These are phyloP conservation scores for Epinephelus fuscoguttatus DNA, from an alignment of 2,113 vertebrate genomes.

Conservation along the genomic window DNA sequence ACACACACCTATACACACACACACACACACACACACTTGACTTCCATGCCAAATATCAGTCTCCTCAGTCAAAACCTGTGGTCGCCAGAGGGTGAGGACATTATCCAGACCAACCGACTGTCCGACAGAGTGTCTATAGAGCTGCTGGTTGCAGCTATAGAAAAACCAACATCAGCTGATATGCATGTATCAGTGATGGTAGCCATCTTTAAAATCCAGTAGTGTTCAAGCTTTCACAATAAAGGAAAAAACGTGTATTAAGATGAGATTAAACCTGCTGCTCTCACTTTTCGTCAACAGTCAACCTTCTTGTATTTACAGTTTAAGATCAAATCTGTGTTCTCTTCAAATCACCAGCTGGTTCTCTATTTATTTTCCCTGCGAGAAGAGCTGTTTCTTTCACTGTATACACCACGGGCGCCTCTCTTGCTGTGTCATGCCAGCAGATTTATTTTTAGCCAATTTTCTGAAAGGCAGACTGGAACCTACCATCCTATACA, in stretches of 20 bases:
- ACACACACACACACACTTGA: no score
- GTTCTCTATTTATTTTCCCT: conserved; percentile 13
- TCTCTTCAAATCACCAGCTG: conserved; percentile 25
- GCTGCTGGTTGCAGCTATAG: no score
- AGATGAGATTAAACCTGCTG: not conserved
- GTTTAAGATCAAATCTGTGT: not conserved
- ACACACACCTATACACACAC: no score
- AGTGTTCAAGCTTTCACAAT: not conserved
- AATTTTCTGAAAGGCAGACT: conserved; percentile 71
- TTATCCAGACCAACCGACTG: no score
- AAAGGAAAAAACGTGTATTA: not conserved
- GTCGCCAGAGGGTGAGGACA: no score
- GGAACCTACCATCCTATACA: conserved; percentile 82
- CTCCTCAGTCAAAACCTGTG: no score
- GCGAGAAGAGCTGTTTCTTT: conserved; percentile 34
- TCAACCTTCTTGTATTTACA: not conserved
- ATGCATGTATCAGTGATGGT: no score
- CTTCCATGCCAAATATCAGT: no score
- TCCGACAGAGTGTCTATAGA: no score
- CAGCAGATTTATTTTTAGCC: conserved; percentile 76
- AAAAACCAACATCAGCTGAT: no score
- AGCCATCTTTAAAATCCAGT: no score
- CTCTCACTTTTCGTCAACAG: not conserved
- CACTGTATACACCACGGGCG: conserved; percentile 42
- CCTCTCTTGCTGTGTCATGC: conserved; percentile 75